Evolutionary conservation across 1,140 invertebrate genomes (phyloP).

Genomic region (Pygmarrhopalites habei): DNA sequence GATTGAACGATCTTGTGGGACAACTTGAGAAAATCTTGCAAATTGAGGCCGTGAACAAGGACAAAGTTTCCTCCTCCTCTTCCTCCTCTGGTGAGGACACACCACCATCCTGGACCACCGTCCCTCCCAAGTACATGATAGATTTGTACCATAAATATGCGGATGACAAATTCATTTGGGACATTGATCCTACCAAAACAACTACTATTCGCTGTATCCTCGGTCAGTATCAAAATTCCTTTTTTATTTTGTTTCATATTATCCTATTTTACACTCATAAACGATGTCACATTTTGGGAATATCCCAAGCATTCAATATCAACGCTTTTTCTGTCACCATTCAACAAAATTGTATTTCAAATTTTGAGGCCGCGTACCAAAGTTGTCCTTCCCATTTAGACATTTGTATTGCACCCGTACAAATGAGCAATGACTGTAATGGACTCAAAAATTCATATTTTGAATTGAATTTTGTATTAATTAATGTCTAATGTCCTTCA

Average conservation of each 20-base stretch:
- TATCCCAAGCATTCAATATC: too few species aligned
- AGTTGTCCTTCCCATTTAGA: too few species aligned
- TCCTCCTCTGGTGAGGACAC: not conserved
- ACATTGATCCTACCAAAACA: not conserved
- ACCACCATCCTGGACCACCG: not conserved
- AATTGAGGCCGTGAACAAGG: not conserved
- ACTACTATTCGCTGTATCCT: conserved; percentile 2
- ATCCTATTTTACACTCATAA: not conserved
- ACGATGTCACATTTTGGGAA: too few species aligned
- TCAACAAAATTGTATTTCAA: too few species aligned
- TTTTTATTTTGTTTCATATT: not conserved
- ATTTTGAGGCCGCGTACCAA: too few species aligned
- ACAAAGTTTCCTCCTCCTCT: too few species aligned
- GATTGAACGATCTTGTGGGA: not conserved
- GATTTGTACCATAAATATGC: conserved; percentile 14
- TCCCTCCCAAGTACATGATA: conserved; percentile 10
- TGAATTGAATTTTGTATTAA: too few species aligned
- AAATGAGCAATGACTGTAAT: too few species aligned
- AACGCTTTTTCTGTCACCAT: too few species aligned
- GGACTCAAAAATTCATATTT: too few species aligned
- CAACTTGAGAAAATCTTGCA: not conserved
- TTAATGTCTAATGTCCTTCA: too few species aligned
- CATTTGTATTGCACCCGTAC: too few species aligned
- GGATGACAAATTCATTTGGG: not conserved
- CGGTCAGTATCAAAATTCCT: conserved; percentile 4